Evolutionary conservation across 2,888 invertebrate species (phyloP).

Genomic region (Zaprionus obscuricornis): DNA sequence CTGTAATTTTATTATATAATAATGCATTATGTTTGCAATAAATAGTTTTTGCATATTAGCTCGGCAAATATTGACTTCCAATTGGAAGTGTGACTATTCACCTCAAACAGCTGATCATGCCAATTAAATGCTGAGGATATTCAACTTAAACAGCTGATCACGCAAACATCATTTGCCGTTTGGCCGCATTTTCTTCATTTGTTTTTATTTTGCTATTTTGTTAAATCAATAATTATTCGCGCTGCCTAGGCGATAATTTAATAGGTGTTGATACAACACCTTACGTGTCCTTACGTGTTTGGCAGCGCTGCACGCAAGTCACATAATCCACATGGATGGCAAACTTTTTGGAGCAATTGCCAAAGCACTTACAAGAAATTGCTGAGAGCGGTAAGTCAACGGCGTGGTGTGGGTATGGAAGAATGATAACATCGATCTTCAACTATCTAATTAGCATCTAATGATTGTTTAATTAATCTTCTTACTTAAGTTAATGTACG

Average conservation of each 20-base stretch:
- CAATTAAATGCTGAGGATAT: too few species aligned
- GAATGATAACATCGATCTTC: background rate
- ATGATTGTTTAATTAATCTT: conserved; percentile 9
- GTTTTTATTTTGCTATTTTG: conserved; percentile 23
- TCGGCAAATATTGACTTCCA: too few species aligned
- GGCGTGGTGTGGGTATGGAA: background rate
- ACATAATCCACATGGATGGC: conserved; percentile 55
- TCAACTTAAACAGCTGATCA: conserved; percentile 39
- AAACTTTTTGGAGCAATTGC: conserved; percentile 74
- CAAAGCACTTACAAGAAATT: conserved; percentile 65
- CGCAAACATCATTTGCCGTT: too few species aligned
- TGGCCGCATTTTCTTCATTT: conserved; percentile 8
- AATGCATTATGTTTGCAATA: too few species aligned
- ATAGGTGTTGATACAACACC: conserved; percentile 72
- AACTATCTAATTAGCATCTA: conserved; percentile 16
- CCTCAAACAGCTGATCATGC: conserved; percentile 29
- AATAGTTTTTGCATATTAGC: too few species aligned
- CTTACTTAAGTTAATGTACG: conserved; percentile 66
- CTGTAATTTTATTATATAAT: too few species aligned
- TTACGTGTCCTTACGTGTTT: too few species aligned
- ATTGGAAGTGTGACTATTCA: too few species aligned
- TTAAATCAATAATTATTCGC: conserved; percentile 58
- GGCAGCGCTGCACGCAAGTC: conserved; percentile 37
- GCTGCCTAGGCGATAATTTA: conserved; percentile 51
- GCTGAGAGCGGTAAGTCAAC: conserved; percentile 72